Percentiles rank a stretch among this genome's conserved stretches.
phyloP scores from a whole-genome alignment of 2,113 vertebrate species.

The Hippocampus abdominalis region DNA sequence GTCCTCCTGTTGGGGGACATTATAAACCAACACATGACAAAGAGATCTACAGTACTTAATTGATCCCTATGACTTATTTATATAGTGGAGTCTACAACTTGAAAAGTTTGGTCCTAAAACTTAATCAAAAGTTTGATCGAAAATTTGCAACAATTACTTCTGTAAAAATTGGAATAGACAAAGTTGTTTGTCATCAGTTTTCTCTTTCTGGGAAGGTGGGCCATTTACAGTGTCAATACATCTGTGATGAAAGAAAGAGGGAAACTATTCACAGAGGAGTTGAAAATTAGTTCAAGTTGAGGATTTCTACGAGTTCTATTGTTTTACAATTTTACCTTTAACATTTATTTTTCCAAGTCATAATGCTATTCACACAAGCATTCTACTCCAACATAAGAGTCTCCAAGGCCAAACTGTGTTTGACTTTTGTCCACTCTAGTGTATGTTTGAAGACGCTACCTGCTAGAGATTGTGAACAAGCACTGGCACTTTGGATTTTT shows the following conservation, averaged over 20 bases:
- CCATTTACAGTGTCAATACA: background rate
- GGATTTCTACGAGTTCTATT: background rate
- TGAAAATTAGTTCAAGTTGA: background rate
- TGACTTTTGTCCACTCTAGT: background rate
- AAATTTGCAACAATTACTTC: background rate
- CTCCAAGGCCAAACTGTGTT: background rate
- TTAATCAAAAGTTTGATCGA: conserved; percentile 1
- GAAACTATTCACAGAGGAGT: background rate
- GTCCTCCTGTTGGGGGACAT: conserved; percentile 36
- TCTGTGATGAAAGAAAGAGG: background rate
- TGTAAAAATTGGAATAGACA: background rate
- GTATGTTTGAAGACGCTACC: background rate
- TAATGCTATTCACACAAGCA: background rate
- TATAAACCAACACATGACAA: conserved; percentile 31
- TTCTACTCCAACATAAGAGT: background rate
- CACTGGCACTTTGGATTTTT: too few relatives aligned
- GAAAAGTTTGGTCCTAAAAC: background rate
- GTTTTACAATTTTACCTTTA: background rate
- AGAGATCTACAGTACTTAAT: conserved; percentile 24
- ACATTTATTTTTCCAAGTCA: background rate
- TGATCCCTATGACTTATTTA: conserved; percentile 3
- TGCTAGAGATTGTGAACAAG: too few relatives aligned
- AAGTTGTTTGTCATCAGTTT: background rate
- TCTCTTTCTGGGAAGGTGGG: background rate
- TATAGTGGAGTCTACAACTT: background rate